Percentiles rank a stretch among this genome's conserved stretches.
Conservation (phyloP, 2,888 invertebrate species). For the Parnassius mnemosyne region DNA sequence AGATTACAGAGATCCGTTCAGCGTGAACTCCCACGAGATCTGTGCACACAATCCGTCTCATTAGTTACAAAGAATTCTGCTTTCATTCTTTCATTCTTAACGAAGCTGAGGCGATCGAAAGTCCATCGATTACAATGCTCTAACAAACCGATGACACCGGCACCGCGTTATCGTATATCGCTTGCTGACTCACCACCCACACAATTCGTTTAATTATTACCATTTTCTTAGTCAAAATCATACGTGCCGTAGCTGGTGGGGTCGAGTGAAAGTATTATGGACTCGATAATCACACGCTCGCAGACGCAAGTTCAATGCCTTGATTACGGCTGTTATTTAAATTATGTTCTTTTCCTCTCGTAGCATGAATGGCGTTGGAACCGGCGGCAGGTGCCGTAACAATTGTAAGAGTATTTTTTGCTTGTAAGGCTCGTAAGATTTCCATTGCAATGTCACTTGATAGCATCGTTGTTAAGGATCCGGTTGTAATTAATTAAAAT, state of each 20-base stretch:
- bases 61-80: conserved; percentile 63
- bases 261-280: conserved; percentile 75
- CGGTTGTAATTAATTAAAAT: conserved; percentile 51
- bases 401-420: conserved; percentile 44
- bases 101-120: conserved; percentile 62
- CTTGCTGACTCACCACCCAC: conserved; percentile 67
- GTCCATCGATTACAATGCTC: conserved; percentile 62
- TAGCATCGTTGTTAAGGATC: conserved; percentile 29
- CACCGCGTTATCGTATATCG: conserved; percentile 62
- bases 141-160: conserved; percentile 58
- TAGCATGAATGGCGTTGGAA: conserved; percentile 49
- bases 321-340: conserved; percentile 72
- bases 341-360: conserved; percentile 64
- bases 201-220: conserved; percentile 74
- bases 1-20: conserved; percentile 33
- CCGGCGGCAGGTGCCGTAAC: conserved; percentile 54
- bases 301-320: conserved; percentile 76
- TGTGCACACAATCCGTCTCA: conserved; percentile 66
- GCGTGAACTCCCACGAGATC: conserved; percentile 51
- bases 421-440: conserved; percentile 31
- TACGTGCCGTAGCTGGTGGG: conserved; percentile 54
- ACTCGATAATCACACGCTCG: conserved; percentile 63
- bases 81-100: conserved; percentile 58
- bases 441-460: conserved; percentile 31
- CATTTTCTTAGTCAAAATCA: conserved; percentile 69